Evolutionary conservation across 2,888 invertebrate genomes (phyloP).

Genomic region (Neoitamus cyanurus): DNA sequence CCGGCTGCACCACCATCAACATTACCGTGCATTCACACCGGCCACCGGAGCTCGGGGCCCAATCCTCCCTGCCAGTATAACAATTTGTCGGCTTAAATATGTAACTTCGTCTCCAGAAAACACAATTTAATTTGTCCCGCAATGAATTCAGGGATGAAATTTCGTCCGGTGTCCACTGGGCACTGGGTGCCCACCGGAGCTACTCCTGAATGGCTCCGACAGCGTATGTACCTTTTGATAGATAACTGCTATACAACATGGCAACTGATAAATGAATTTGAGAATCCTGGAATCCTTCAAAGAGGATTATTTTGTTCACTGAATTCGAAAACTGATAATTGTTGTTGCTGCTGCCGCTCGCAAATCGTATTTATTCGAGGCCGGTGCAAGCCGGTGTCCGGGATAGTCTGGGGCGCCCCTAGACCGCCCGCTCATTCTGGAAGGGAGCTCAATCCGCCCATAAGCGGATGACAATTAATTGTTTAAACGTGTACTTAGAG

Average conservation of each 20-base stretch:
- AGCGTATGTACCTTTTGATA: slow-evolving; percentile 28
- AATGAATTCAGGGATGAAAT: slow-evolving; percentile 31
- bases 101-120: slow-evolving; percentile 28
- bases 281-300: slow-evolving; percentile 48
- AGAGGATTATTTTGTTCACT: slow-evolving; percentile 58
- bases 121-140: slow-evolving; percentile 36
- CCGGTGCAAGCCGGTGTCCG: slow-evolving; percentile 38
- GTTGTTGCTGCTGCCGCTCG: slow-evolving; percentile 50
- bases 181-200: not conserved
- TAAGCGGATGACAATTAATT: slow-evolving; percentile 46
- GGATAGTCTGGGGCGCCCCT: slow-evolving; percentile 49
- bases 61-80: not conserved
- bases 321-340: slow-evolving; percentile 57
- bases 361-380: slow-evolving; percentile 42
- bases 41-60: not conserved
- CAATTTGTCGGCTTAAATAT: slow-evolving; percentile 23
- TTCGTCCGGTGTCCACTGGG: slow-evolving; percentile 1
- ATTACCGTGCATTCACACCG: not conserved
- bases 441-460: slow-evolving; percentile 21
- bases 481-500: slow-evolving; percentile 32
- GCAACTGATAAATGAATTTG: slow-evolving; percentile 38
- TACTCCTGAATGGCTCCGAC: not conserved
- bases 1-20: not conserved
- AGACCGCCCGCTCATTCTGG: slow-evolving; percentile 48
- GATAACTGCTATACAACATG: slow-evolving; percentile 38